Evolutionary conservation across 2,113 vertebrate genomes (phyloP).

Genomic region (Neotoma lepida): DNA sequence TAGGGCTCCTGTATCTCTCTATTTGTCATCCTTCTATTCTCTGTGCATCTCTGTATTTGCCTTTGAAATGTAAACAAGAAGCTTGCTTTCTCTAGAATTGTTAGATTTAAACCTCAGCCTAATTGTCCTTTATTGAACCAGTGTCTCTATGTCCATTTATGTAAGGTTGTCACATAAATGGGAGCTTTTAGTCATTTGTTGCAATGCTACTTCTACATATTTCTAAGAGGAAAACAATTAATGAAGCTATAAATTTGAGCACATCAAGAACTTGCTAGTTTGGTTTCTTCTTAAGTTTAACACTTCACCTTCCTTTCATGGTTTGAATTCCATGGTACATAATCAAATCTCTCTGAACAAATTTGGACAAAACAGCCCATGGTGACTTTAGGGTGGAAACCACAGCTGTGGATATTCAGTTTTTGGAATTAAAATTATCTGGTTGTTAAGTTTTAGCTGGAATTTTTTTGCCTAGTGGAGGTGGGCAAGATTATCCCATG

Average conservation of each 20-base stretch:
- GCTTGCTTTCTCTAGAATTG: neutral
- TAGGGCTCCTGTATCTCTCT: neutral
- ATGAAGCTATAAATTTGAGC: neutral
- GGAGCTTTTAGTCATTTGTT: neutral
- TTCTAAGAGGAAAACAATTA: neutral
- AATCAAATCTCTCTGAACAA: neutral
- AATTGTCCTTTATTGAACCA: neutral
- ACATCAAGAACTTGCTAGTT: neutral
- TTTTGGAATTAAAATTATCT: neutral
- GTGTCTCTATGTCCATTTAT: neutral
- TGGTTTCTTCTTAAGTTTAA: neutral
- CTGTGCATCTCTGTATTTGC: neutral
- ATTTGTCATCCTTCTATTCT: neutral
- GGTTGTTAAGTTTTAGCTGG: neutral
- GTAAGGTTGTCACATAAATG: neutral
- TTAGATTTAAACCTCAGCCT: neutral
- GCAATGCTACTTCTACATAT: neutral
- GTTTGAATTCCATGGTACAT: neutral
- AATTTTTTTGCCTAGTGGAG: neutral
- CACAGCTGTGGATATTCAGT: neutral
- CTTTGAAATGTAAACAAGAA: conserved; percentile 40
- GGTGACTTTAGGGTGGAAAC: neutral
- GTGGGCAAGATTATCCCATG: neutral
- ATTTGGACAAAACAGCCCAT: neutral
- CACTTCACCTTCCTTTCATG: neutral